phyloP scores from a whole-genome alignment of 2,888 invertebrate genomes.

The Chrysomela aeneicollis region DNA sequence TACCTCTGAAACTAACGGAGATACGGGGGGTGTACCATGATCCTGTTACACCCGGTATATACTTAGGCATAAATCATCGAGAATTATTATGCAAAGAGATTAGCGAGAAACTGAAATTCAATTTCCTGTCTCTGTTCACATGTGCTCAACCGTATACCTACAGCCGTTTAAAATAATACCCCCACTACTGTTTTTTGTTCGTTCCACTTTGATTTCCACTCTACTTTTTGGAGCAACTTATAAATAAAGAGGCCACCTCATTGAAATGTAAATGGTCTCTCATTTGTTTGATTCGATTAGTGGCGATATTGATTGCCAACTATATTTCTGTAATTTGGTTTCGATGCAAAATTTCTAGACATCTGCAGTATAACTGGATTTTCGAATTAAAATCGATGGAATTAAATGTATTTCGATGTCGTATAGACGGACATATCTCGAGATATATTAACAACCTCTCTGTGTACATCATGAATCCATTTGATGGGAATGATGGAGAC shows the following conservation, averaged over 20 bases:
- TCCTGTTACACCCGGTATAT: neutral
- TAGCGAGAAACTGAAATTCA: neutral
- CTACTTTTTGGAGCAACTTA: neutral
- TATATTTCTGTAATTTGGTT: slow-evolving; percentile 49
- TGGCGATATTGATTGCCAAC: slow-evolving; percentile 46
- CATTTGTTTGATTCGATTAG: slow-evolving; percentile 52
- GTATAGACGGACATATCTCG: neutral
- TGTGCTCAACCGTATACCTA: neutral
- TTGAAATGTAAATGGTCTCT: slow-evolving; percentile 46
- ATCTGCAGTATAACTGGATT: slow-evolving; percentile 34
- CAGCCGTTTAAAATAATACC: neutral
- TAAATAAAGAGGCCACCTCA: slow-evolving; percentile 25
- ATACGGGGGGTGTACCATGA: too few relatives aligned
- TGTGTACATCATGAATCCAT: neutral
- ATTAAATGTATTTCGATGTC: slow-evolving; percentile 11
- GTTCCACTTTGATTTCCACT: neutral
- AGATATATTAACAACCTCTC: neutral
- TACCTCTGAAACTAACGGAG: too few relatives aligned
- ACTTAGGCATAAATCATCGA: neutral
- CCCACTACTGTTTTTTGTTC: neutral
- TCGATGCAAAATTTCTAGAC: slow-evolving; percentile 45
- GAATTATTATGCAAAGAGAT: neutral
- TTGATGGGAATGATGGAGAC: neutral
- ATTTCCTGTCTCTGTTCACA: neutral
- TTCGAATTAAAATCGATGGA: slow-evolving; percentile 12